Evolutionary conservation across 2,113 vertebrate genomes (phyloP).

Genomic region (Laterallus jamaicensis): DNA sequence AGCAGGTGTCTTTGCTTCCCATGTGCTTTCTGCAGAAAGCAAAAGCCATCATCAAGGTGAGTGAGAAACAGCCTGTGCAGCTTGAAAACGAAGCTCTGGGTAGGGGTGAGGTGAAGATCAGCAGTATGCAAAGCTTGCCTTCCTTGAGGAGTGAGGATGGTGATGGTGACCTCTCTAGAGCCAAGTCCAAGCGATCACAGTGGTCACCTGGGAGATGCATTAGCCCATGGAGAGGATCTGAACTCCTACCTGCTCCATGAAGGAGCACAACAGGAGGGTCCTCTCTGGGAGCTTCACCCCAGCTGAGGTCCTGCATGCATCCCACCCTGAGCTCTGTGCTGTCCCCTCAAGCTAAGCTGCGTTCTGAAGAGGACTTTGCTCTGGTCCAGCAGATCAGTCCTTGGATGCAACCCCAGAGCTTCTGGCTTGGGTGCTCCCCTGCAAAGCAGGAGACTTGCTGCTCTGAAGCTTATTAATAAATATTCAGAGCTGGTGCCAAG

Average conservation of each 20-base stretch:
- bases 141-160: not conserved
- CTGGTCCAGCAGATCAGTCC: not conserved
- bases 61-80: not conserved
- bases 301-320: not conserved
- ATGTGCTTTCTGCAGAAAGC: not conserved
- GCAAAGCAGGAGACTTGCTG: not conserved
- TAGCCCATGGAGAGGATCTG: not conserved
- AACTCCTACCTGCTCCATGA: accelerated
- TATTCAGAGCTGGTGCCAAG: not conserved
- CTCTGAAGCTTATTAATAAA: not conserved
- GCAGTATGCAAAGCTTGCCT: not conserved
- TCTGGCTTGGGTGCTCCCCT: not conserved
- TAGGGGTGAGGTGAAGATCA: not conserved
- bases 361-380: not conserved
- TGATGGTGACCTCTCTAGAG: not conserved
- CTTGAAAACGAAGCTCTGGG: not conserved
- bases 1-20: not conserved
- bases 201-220: accelerated
- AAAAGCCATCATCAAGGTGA: not conserved
- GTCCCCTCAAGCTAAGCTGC: not conserved
- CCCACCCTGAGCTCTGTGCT: not conserved
- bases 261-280: not conserved
- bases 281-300: accelerated
- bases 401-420: not conserved
- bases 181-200: not conserved